Conservation (phyloP, 2,888 invertebrate species). For the Oscheius sp. region DNA sequence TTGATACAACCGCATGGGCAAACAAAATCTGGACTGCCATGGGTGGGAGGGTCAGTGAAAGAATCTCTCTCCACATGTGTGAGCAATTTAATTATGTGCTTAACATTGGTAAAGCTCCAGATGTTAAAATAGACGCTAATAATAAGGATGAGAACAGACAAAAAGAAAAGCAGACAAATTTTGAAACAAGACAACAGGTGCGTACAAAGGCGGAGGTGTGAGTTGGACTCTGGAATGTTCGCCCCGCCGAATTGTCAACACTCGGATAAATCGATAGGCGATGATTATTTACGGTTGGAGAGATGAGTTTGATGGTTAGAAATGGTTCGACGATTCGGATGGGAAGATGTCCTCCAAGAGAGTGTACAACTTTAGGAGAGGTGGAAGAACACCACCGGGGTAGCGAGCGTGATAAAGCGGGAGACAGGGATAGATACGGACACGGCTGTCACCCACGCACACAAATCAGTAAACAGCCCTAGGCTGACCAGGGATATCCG, state of each 20-base stretch:
- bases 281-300: constrained; percentile 34
- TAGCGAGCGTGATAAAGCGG: constrained; percentile 25
- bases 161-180: not conserved
- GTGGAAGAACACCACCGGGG: constrained; percentile 22
- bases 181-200: constrained; percentile 28
- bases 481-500: constrained; percentile 1
- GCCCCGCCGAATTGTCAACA: constrained; percentile 30
- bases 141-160: not conserved
- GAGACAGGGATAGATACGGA: constrained; percentile 35
- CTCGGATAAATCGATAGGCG: constrained; percentile 32
- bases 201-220: constrained; percentile 30
- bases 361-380: constrained; percentile 9
- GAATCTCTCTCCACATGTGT: constrained; percentile 1
- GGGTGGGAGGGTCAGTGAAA: constrained; percentile 14
- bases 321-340: constrained; percentile 14
- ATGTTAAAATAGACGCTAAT: constrained; percentile 12
- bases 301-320: constrained; percentile 25
- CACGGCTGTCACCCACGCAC: constrained; percentile 37
- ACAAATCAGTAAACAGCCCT: constrained; percentile 29
- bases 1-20: not conserved
- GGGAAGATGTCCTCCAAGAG: not conserved
- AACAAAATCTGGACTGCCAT: not conserved
- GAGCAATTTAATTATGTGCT: constrained; percentile 17
- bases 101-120: constrained; percentile 14
- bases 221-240: constrained; percentile 35